Percentiles rank a stretch among this genome's conserved stretches.
Conservation (phyloP, 2,113 vertebrate genomes). For the Nycticebus coucang region DNA sequence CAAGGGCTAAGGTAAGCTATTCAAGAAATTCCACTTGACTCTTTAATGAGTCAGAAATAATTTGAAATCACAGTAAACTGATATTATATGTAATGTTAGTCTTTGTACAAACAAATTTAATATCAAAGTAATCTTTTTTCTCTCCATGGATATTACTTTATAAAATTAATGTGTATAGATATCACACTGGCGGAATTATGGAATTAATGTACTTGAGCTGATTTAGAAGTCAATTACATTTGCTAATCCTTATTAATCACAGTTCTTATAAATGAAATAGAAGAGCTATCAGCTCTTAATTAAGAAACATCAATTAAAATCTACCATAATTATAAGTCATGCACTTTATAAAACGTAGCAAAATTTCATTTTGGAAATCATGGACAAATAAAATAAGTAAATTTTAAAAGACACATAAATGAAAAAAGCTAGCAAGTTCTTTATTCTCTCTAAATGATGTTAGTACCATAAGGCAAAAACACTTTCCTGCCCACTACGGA, state of each 20-base stretch:
- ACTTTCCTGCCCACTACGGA: background rate
- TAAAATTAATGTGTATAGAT: constrained; percentile 54
- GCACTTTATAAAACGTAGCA: background rate
- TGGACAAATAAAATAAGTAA: background rate
- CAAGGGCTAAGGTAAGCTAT: background rate
- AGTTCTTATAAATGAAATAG: background rate
- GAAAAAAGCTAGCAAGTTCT: background rate
- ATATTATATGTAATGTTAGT: background rate
- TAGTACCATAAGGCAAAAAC: background rate
- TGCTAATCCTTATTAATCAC: constrained; percentile 21
- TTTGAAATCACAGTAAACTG: background rate
- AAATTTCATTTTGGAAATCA: background rate
- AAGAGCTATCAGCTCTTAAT: background rate
- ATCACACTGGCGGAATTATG: background rate
- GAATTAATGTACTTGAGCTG: constrained; percentile 37
- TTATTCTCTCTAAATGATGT: background rate
- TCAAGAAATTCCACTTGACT: background rate
- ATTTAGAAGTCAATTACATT: constrained; percentile 59
- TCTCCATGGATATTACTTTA: background rate
- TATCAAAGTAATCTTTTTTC: constrained; percentile 11
- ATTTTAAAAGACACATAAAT: background rate
- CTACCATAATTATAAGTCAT: background rate
- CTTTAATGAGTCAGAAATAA: constrained; percentile 22
- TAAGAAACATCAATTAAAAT: constrained; percentile 39
- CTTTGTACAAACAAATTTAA: background rate